A percentile compares a stretch with the other conserved stretches of the same genome.
These are phyloP conservation scores for Pavo muticus DNA, from an alignment of 2,113 vertebrate genomes.

Conservation along the genomic window DNA sequence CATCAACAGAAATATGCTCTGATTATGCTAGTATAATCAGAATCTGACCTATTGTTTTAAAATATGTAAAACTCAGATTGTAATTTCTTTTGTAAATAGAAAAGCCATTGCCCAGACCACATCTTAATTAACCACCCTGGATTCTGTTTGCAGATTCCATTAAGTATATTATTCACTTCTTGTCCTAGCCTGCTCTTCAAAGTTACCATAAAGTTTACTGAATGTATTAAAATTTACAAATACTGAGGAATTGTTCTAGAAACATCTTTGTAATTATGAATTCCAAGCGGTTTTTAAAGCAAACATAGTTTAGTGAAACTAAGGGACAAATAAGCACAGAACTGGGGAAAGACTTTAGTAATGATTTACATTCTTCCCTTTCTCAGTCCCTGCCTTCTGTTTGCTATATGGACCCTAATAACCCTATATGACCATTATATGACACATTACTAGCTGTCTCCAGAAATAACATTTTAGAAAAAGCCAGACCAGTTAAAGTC, in stretches of 20 bases:
- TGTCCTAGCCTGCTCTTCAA: slow-evolving; percentile 8
- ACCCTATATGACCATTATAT: not conserved
- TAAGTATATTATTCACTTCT: slow-evolving; percentile 12
- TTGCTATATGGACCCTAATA: not conserved
- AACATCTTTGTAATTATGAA: not conserved
- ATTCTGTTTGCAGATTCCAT: slow-evolving; percentile 23
- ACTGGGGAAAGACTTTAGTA: not conserved
- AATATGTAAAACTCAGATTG: not conserved
- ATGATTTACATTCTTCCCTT: not conserved
- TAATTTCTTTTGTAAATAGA: slow-evolving; percentile 44
- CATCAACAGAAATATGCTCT: not conserved
- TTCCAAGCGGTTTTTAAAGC: not conserved
- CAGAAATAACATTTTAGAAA: not conserved
- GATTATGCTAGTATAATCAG: slow-evolving; percentile 1
- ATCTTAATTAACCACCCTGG: slow-evolving; percentile 3
- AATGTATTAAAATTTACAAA: not conserved
- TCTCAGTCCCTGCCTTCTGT: not conserved
- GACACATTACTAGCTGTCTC: not conserved
- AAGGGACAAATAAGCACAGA: not conserved
- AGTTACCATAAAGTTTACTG: not conserved
- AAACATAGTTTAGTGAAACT: not conserved
- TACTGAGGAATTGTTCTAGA: not conserved
- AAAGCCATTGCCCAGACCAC: not conserved
- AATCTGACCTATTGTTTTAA: slow-evolving; percentile 29
- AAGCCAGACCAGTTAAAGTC: not conserved